Base-by-base conservation (phyloP, 2,888 invertebrate species). In the Eupithecia abbreviata region DNA sequence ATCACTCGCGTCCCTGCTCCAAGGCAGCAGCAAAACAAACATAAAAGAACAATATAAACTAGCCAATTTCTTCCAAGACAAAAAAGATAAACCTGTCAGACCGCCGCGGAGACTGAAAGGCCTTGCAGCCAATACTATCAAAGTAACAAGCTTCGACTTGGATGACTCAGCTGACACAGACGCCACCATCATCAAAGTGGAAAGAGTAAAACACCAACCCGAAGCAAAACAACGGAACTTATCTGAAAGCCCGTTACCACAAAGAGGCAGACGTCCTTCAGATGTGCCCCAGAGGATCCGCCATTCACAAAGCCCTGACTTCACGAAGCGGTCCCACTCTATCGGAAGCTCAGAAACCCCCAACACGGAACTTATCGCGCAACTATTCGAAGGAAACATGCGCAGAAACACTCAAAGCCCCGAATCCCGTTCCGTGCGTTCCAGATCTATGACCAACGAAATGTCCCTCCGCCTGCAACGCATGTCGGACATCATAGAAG, bases 401-500 rank as follows among this genome's bases (percentile, higher is more conserved):
- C 86, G 90, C 2, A 84, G 89, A 7, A 89, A 90, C 72, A 89
- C 90, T 0, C 90, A 89, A 0, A 92, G 91, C 69, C 92, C 92
- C 0, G 91, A 92, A 30, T 77, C 88, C 2, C 84, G 88, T 6
- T 84, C 87, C 0, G 79, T 80, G 0, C 87, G 91, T 3, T 89
- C 90, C 2, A 86, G 87, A 3, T 90, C 92, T 0, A 83, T 85
- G 13, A 86, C 87, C 0, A 91, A 87, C 67, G 92, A 92, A 72
- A 92, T 91, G 90, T 85, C 88, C 15, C 73, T 89, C 75, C 88
- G 92, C 2, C 86, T 91, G 84, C 92, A 90, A 78, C 84, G 90
- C 12, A 93, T 93, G 92, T 86, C 90, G 0, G 91, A 93, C 15
- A 91, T 93, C 6, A 90, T 94, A 4, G 92, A 92, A 80, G 93